A percentile compares a stretch with the other conserved stretches of the same genome.
phyloP scores from a whole-genome alignment of 2,113 vertebrate genomes.

The Noctilio leporinus region DNA sequence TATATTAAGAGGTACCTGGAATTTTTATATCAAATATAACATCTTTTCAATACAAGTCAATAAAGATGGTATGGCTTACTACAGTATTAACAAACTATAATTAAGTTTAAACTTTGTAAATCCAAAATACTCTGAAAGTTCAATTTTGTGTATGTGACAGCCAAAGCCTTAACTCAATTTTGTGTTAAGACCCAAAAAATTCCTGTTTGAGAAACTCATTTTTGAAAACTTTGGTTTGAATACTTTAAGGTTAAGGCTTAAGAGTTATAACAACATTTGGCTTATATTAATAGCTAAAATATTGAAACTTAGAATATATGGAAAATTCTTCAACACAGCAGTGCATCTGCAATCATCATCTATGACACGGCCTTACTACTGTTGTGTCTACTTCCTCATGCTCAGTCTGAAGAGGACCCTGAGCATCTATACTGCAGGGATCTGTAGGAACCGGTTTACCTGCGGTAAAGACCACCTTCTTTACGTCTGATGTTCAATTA shows the following conservation, averaged over 20 bases:
- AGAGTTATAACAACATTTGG: not conserved
- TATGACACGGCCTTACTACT: not conserved
- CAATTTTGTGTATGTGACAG: not conserved
- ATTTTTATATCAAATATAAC: not conserved
- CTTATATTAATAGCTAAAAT: not conserved
- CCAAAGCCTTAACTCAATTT: not conserved
- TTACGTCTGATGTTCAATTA: not conserved
- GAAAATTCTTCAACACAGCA: not conserved
- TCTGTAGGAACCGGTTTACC: not conserved
- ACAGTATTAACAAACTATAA: not conserved
- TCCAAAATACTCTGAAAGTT: not conserved
- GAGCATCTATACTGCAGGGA: not conserved
- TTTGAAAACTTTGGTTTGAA: not conserved
- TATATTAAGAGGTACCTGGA: not conserved
- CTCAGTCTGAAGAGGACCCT: not conserved
- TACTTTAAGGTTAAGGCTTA: not conserved
- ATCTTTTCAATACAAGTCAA: not conserved
- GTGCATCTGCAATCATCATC: not conserved
- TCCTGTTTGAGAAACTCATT: not conserved
- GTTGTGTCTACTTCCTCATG: not conserved
- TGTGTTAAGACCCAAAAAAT: not conserved
- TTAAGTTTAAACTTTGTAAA: not conserved
- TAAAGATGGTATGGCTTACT: not conserved
- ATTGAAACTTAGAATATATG: not conserved
- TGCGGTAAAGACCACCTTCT: not conserved